phyloP scores from a whole-genome alignment of 2,888 invertebrate genomes.

The Cryptocephalus primarius region DNA sequence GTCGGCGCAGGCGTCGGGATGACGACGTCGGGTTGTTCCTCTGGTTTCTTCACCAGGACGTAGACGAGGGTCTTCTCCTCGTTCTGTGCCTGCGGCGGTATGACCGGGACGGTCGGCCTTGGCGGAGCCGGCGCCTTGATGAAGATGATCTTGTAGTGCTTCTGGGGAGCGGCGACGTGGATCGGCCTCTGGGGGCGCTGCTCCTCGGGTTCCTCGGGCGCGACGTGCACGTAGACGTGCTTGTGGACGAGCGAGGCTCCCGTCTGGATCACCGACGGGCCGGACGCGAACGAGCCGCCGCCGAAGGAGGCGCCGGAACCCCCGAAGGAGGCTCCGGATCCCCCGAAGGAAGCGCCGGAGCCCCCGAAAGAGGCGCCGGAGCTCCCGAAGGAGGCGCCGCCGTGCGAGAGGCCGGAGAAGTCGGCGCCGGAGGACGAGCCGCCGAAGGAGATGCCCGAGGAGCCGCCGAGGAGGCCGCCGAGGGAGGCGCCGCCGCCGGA shows the following conservation, averaged over 20 bases:
- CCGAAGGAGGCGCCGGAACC: conserved; percentile 1
- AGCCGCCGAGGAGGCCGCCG: conserved; percentile 5
- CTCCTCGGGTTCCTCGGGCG: conserved; percentile 73
- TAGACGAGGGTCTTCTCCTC: conserved; percentile 84
- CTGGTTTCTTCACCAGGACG: conserved; percentile 80
- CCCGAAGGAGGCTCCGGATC: neutral
- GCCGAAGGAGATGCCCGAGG: neutral
- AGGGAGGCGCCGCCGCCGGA: conserved; percentile 13
- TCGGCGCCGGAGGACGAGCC: neutral
- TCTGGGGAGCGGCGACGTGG: conserved; percentile 61
- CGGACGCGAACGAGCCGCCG: conserved; percentile 1
- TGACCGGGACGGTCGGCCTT: conserved; percentile 64
- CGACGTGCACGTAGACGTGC: conserved; percentile 83
- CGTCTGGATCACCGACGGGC: conserved; percentile 5
- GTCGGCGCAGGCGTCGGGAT: conserved; percentile 70
- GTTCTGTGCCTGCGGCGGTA: conserved; percentile 69
- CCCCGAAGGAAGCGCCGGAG: conserved; percentile 1
- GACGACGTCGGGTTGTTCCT: conserved; percentile 69
- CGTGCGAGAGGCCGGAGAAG: conserved; percentile 1
- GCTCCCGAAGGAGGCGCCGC: neutral
- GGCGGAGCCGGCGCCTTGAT: conserved; percentile 54
- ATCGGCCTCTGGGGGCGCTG: conserved; percentile 52
- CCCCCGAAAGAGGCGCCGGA: neutral
- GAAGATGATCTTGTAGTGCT: conserved; percentile 86
- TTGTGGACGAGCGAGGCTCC: conserved; percentile 60